Conservation (phyloP, 2,113 vertebrate species). For the Sinocyclocheilus grahami region DNA sequence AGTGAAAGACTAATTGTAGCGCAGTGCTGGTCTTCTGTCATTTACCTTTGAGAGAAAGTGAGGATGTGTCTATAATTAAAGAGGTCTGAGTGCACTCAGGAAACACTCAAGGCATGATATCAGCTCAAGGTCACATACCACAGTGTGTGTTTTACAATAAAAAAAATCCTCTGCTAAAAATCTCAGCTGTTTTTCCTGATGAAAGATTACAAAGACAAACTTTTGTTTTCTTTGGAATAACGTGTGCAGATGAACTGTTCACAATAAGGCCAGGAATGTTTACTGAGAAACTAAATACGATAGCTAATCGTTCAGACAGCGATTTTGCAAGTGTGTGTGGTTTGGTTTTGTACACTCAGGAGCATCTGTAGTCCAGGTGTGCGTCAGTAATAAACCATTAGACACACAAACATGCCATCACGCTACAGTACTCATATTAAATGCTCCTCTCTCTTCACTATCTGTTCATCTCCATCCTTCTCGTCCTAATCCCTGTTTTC, state of each 20-base stretch:
- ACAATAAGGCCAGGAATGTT: neutral
- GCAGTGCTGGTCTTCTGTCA: slow-evolving; percentile 71
- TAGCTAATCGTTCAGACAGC: neutral
- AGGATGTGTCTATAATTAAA: slow-evolving; percentile 53
- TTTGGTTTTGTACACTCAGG: neutral
- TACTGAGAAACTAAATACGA: neutral
- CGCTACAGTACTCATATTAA: neutral
- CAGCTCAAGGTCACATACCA: slow-evolving; percentile 55
- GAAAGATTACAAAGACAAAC: neutral
- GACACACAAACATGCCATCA: slow-evolving; percentile 27
- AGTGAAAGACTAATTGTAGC: slow-evolving; percentile 69
- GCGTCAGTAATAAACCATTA: slow-evolving; percentile 54
- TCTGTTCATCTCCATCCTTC: slow-evolving; percentile 11
- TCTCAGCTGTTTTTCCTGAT: too few species aligned
- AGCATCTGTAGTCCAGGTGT: slow-evolving; percentile 29
- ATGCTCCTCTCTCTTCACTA: slow-evolving; percentile 20
- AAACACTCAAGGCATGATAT: slow-evolving; percentile 50
- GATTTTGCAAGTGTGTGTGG: neutral
- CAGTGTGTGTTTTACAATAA: slow-evolving; percentile 44
- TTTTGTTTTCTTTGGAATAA: neutral
- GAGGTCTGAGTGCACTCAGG: slow-evolving; percentile 33
- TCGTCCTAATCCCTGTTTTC: slow-evolving; percentile 18
- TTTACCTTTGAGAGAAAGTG: slow-evolving; percentile 56
- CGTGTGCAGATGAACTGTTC: neutral
- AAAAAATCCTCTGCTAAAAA: neutral